Percentiles rank a stretch among this genome's conserved stretches.
These are phyloP conservation scores for Entomobrya proxima DNA, from an alignment of 2,888 invertebrate species.

Conservation along the genomic window DNA sequence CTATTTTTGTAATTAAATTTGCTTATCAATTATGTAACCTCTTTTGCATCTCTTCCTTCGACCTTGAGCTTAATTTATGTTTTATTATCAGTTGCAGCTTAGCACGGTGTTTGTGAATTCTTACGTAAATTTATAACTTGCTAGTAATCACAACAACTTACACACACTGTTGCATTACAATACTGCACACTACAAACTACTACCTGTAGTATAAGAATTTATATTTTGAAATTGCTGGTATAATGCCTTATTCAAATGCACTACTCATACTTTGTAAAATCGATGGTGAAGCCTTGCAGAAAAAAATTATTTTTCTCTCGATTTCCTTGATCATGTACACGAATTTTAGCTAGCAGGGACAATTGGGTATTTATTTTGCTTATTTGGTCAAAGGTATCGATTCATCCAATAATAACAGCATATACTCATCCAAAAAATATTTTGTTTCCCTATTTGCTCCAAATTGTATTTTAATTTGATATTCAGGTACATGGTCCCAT, in stretches of 20 bases:
- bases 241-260: no score
- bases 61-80: slow-evolving; percentile 24
- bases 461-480: neutral
- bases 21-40: slow-evolving; percentile 43
- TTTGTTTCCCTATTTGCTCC: neutral
- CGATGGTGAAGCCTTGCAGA: no score
- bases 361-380: neutral
- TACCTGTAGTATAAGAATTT: no score
- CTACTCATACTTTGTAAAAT: no score
- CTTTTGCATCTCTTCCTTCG: slow-evolving; percentile 17
- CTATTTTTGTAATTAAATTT: slow-evolving; percentile 46
- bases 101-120: neutral
- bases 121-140: neutral
- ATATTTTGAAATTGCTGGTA: no score
- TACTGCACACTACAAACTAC: no score
- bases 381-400: slow-evolving; percentile 30
- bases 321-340: no score
- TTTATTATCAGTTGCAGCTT: neutral
- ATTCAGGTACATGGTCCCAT: neutral
- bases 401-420: neutral
- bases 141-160: no score
- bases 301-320: no score
- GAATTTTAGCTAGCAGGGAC: no score
- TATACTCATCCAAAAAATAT: neutral
- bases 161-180: no score